Evolutionary conservation across 1,140 invertebrate genomes (phyloP).

Genomic region (Drosophila kohkoa): DNA sequence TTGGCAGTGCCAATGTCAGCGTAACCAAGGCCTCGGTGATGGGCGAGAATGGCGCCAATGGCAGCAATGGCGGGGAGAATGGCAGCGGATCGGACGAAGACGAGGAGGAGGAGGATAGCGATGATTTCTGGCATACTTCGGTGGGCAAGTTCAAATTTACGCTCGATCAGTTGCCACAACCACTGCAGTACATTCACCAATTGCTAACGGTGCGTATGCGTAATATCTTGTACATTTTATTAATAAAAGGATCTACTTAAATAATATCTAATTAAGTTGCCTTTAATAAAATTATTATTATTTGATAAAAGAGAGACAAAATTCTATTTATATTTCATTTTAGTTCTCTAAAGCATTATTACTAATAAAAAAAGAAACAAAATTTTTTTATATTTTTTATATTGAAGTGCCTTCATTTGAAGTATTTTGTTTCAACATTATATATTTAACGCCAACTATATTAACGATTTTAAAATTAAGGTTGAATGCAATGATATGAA

Average conservation of each 20-base stretch:
- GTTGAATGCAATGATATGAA: too few species aligned
- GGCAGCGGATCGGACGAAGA: constrained; percentile 88
- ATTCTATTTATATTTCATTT: too few species aligned
- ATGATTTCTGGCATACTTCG: constrained; percentile 96
- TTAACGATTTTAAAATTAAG: too few species aligned
- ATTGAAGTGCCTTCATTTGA: too few species aligned
- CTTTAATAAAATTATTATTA: too few species aligned
- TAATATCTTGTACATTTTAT: background rate
- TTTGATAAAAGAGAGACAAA: too few species aligned
- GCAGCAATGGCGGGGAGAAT: constrained; percentile 84
- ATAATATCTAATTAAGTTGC: too few species aligned
- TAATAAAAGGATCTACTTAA: too few species aligned
- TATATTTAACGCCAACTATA: too few species aligned
- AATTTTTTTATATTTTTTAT: too few species aligned
- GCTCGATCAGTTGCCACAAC: constrained; percentile 95
- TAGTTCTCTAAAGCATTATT: too few species aligned
- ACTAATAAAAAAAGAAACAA: too few species aligned
- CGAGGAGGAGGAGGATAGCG: constrained; percentile 89
- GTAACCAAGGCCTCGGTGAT: constrained; percentile 82
- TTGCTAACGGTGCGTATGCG: constrained; percentile 90
- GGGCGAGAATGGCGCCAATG: constrained; percentile 85
- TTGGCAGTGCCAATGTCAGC: constrained; percentile 86
- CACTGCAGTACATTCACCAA: constrained; percentile 96
- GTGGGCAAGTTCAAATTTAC: constrained; percentile 96
- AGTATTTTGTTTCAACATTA: background rate